Percentiles rank a stretch among this genome's conserved stretches.
Conservation (phyloP, 2,888 invertebrate species). For the Seira ritae region DNA sequence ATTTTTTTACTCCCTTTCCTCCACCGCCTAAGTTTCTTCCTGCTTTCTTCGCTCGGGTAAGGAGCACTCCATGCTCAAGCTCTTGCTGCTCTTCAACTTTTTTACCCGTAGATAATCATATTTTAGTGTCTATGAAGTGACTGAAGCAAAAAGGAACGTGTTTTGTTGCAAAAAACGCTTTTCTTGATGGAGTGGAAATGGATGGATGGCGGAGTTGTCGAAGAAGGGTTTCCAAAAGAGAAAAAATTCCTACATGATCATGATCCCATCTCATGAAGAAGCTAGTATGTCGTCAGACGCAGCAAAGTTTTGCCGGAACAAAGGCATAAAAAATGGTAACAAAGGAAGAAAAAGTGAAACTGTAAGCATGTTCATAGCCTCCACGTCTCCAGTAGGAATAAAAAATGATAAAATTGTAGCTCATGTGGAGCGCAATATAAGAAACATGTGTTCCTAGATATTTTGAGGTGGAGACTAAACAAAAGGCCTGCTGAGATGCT, state of each 20-base stretch:
- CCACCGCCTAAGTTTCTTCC: neutral
- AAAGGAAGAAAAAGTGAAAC: slow-evolving; percentile 25
- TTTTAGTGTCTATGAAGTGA: slow-evolving; percentile 43
- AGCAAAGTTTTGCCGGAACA: slow-evolving; percentile 8
- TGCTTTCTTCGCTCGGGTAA: neutral
- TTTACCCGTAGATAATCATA: slow-evolving; percentile 46
- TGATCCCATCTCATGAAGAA: neutral
- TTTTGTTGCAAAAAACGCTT: slow-evolving; percentile 34
- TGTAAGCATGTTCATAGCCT: neutral
- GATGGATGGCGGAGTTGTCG: slow-evolving; percentile 36
- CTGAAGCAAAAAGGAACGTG: slow-evolving; percentile 26
- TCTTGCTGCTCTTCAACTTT: slow-evolving; percentile 38
- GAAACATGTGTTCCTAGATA: neutral
- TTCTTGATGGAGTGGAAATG: slow-evolving; percentile 50
- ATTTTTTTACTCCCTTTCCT: slow-evolving; percentile 29
- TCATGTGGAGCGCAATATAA: neutral
- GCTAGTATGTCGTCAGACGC: neutral
- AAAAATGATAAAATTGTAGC: slow-evolving; percentile 11
- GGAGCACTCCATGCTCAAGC: slow-evolving; percentile 15
- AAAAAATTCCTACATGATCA: neutral
- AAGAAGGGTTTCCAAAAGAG: neutral
- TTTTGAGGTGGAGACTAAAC: slow-evolving; percentile 42
- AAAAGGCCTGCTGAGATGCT: slow-evolving; percentile 9
- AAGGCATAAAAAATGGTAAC: slow-evolving; percentile 15
- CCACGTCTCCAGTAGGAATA: neutral